Evolutionary conservation across 2,113 vertebrate genomes (phyloP), one percentile per base, ranked within the genome.

Genomic region (Grammomys surdaster): DNA sequence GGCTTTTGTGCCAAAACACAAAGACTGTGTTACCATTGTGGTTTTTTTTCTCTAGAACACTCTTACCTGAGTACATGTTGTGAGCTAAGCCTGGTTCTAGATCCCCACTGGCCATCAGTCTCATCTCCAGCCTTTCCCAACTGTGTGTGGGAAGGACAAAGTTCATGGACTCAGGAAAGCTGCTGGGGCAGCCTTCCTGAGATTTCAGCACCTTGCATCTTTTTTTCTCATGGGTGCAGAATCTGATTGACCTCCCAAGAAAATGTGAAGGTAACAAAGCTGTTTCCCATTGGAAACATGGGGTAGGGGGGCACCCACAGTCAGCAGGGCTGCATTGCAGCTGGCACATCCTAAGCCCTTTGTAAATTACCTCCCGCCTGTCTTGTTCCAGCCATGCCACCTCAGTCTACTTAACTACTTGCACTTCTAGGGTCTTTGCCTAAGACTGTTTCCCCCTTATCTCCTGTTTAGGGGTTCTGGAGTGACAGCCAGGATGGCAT

Each of bases 121-220:
- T 43, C 12, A 13, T 11, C 20, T 72, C 46, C 46, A 31, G 40
- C 26, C 73, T 63, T 88, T 82, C 76, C 33, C n/a, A 28, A 31
- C 12, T 69, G 19, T 51, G 28, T 43, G 12, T 16, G 46, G 11
- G 4, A 22, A 87, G 19, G 63, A 26, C 17, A 20, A 31, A n/a
- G 16, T 28, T 14, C 0, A 3, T 0, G 48, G 36, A 1, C 43
- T 33, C 54, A 5, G 26, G 0, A 31, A 19, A 40, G 0, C 60
- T 36, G 36, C 40, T 9, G 31, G 56, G 5, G 5, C 65, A 5
- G 7, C 54, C 12, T 31, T 67, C 43, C 77, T 48, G 14, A 63
- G 14, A 8, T 16, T 70, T 36, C 54, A 33, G 90, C 58, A 24
- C 28, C 14, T 16, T 26, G 12, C 78, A 43, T 77, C 0, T 87